phyloP scores from a whole-genome alignment of 2,113 vertebrate species.

The Muscicapa adusta region DNA sequence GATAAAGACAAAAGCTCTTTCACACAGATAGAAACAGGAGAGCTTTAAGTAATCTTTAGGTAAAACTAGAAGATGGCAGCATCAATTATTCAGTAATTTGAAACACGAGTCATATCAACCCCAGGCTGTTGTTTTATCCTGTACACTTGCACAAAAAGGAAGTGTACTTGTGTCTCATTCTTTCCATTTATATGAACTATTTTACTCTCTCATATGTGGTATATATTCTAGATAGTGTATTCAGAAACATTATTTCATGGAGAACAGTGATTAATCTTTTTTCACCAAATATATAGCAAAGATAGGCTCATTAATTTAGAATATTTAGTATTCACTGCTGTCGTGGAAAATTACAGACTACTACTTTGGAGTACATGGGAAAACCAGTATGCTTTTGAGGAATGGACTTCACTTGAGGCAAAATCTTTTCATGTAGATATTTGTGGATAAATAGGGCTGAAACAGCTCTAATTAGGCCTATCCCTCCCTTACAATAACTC shows the following conservation, averaged over 20 bases:
- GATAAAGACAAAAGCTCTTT: background rate
- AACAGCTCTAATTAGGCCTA: constrained; percentile 36
- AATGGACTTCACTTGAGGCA: constrained; percentile 42
- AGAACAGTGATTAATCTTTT: background rate
- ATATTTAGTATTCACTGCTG: background rate
- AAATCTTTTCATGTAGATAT: constrained; percentile 26
- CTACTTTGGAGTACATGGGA: background rate
- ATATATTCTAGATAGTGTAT: background rate
- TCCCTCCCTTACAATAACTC: constrained; percentile 27
- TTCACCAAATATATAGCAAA: background rate
- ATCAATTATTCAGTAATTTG: background rate
- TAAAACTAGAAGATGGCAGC: background rate
- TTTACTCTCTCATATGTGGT: background rate
- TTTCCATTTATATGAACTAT: background rate
- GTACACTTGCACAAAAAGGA: background rate
- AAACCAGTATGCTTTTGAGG: background rate
- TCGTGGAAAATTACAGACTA: background rate
- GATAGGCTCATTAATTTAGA: background rate
- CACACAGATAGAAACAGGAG: background rate
- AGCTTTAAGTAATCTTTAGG: background rate
- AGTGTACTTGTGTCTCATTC: background rate
- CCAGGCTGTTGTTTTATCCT: background rate
- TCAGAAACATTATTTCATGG: background rate
- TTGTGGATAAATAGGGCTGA: constrained; percentile 35
- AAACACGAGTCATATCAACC: background rate